These are phyloP conservation scores for Vombatus ursinus DNA, from an alignment of 2,113 vertebrate genomes.

Conservation along the genomic window DNA sequence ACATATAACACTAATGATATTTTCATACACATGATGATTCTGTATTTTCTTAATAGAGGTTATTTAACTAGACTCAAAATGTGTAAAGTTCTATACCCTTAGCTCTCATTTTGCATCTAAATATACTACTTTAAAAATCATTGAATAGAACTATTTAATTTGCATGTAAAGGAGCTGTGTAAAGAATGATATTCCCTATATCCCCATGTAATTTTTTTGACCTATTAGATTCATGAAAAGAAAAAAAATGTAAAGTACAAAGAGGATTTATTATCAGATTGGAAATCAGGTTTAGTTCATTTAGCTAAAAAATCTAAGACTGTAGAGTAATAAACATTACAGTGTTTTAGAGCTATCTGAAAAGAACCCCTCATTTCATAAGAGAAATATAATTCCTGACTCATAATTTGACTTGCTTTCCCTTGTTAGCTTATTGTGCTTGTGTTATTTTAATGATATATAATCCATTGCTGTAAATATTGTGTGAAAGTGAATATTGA, in stretches of 20 bases:
- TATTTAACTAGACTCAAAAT: slow-evolving; percentile 55
- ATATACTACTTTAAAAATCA: not conserved
- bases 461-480: not conserved
- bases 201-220: not conserved
- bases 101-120: not conserved
- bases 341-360: slow-evolving; percentile 6
- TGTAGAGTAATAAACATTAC: not conserved
- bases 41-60: slow-evolving; percentile 30
- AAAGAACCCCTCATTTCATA: not conserved
- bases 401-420: not conserved
- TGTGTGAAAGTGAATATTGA: not conserved
- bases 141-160: not conserved
- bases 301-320: slow-evolving; percentile 27
- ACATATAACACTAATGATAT: not conserved
- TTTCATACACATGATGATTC: slow-evolving; percentile 28
- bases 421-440: not conserved
- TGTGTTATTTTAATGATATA: not conserved
- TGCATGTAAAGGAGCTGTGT: slow-evolving; percentile 19
- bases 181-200: not conserved
- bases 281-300: slow-evolving; percentile 27
- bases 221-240: not conserved
- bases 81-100: slow-evolving; percentile 7
- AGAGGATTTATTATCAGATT: not conserved
- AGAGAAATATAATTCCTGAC: slow-evolving; percentile 18
- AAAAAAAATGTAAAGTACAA: slow-evolving; percentile 12